Base-by-base conservation (phyloP, 2,888 invertebrate genomes). In the Galerucella nymphaeae region DNA sequence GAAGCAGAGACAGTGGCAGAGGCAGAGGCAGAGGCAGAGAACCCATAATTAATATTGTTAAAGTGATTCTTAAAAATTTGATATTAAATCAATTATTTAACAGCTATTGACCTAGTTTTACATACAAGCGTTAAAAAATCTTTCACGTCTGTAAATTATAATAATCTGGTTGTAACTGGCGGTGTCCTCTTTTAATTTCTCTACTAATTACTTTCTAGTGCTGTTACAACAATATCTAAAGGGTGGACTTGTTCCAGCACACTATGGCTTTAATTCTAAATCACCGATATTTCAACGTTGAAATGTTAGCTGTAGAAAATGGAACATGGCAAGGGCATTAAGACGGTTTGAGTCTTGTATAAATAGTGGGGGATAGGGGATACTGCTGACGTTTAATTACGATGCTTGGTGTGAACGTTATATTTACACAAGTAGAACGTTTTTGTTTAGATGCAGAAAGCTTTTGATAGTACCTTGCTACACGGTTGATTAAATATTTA, bases 261-360 rank as follows among this genome's bases (percentile, higher is more conserved):
- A 10, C 11, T 18, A 16, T 16, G 9, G 53, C 8, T 10, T 16
- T 53, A 16, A 53, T 16, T 9, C 10, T 53, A 6, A 16, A 53
- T 53, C 53, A 10, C n/a, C 16, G 18, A 53, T 53, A 30, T 58
- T 59, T 59, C 38, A 42, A 42, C 18, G 42, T 38, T 62, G 53
- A 66, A 63, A 69, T 63, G 70, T 63, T 55, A 30, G 57, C 41
- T 57, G 38, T 70, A 16, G 70, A 73, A 77, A 76, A 75, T 73
- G 75, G 66, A 74, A 79, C 79, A 79, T 72, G 79, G 71, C 72
- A 79, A 79, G 71, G 66, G 79, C 79, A 79, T 79, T 79, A 79
- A 75, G 75, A 72, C 73, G 62, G 74, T 55, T 69, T 38, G 38
- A 63, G 23, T 45, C 76, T 75, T 75, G 76, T 64, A 70, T 72